These are phyloP conservation scores for Odontamblyopus lacepedii DNA, from an alignment of 2,797 vertebrate genomes.

Conservation along the genomic window DNA sequence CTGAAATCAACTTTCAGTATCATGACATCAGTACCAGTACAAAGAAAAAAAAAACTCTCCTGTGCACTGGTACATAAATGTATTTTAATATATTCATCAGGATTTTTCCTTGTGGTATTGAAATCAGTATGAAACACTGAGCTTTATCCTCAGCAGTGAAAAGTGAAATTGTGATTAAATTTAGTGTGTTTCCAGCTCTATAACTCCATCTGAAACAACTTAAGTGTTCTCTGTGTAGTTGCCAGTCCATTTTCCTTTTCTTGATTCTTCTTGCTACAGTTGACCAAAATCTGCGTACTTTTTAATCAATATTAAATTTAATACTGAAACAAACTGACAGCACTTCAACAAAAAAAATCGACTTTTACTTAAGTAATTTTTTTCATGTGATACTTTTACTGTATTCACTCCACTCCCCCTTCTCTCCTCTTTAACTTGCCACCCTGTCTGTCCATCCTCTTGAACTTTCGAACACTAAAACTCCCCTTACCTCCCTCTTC, in stretches of 20 bases:
- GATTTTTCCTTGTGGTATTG: not conserved
- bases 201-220: conserved; percentile 40
- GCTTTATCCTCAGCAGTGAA: not conserved
- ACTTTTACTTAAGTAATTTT: too few relatives aligned
- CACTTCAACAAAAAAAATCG: too few relatives aligned
- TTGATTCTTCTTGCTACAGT: too few relatives aligned
- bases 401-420: conserved; percentile 16
- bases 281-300: too few relatives aligned
- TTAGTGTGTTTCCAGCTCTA: conserved; percentile 20
- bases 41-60: not conserved
- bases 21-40: too few relatives aligned
- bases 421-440: conserved; percentile 49
- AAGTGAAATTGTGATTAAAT: too few relatives aligned
- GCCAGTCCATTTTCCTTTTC: conserved; percentile 59
- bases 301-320: too few relatives aligned
- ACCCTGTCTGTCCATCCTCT: conserved; percentile 72
- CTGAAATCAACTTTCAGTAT: too few relatives aligned
- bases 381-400: too few relatives aligned
- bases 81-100: not conserved
- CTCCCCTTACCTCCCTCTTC: conserved; percentile 31
- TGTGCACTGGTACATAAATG: not conserved
- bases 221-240: conserved; percentile 51
- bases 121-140: not conserved
- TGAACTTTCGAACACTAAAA: conserved; percentile 74
- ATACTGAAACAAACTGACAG: too few relatives aligned